These are phyloP conservation scores for Ditula angustiorana DNA, from an alignment of 2,888 invertebrate genomes.

Conservation along the genomic window DNA sequence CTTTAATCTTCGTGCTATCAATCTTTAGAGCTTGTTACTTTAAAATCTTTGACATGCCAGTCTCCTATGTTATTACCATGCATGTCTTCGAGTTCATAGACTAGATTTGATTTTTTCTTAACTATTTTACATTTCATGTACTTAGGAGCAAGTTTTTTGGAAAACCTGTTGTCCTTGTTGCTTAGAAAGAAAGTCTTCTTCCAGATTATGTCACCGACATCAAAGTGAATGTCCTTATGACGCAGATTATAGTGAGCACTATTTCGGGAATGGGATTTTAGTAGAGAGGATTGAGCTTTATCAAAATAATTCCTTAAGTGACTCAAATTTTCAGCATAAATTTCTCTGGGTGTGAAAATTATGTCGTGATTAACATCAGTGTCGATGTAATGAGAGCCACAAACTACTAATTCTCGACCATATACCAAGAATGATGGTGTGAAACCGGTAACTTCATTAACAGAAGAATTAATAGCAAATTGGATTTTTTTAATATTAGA, in stretches of 20 bases:
- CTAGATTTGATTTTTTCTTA: neutral
- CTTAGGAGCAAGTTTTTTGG: slow-evolving; percentile 24
- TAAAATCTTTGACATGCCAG: too few species aligned
- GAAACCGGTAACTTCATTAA: too few species aligned
- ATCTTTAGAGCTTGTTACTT: too few species aligned
- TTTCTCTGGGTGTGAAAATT: slow-evolving; percentile 21
- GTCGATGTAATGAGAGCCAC: slow-evolving; percentile 11
- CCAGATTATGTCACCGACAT: neutral
- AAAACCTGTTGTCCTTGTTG: slow-evolving; percentile 5
- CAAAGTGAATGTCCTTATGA: neutral
- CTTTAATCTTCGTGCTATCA: neutral
- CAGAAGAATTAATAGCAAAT: too few species aligned
- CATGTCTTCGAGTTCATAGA: slow-evolving; percentile 12
- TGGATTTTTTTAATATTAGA: too few species aligned
- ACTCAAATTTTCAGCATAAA: slow-evolving; percentile 26
- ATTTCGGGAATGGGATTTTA: neutral
- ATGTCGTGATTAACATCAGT: slow-evolving; percentile 34
- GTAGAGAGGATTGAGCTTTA: neutral
- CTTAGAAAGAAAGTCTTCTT: too few species aligned
- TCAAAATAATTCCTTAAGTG: slow-evolving; percentile 9
- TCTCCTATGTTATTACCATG: neutral
- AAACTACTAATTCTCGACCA: neutral
- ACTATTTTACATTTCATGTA: slow-evolving; percentile 1
- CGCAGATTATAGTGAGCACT: neutral
- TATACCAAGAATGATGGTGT: slow-evolving; percentile 49